Base-by-base conservation (phyloP, 2,888 invertebrate species). In the Heliconius aoede region DNA sequence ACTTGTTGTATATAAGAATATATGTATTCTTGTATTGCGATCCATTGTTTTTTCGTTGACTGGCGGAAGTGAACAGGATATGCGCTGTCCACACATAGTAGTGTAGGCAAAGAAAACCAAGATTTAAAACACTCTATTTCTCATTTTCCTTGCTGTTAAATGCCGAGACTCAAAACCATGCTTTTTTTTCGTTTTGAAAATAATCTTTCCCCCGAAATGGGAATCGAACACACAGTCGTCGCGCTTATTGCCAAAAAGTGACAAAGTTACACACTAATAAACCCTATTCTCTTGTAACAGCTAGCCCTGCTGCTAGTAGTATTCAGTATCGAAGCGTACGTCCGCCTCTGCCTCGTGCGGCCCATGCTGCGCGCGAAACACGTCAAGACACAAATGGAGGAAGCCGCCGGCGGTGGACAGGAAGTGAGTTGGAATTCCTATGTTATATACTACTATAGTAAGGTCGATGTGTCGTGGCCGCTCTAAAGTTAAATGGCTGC, bases 281-380 rank as follows among this genome's bases (percentile, higher is more conserved):
- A n/a, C 80, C 72, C 61, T 71, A 80, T n/a, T 83, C 81, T 81
- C 82, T 90, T 90, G 86, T 95, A 94, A 11, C 95, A 97, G 97
- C 95, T 96, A 84, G 89, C 94, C 40, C 93, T 95, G 28, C 95
- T 97, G 94, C 90, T 95, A 77, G 88, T 95, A 61, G 96, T 96
- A 83, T 97, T 97, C 87, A 94, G 96, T 81, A 95, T 97, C 82
- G 98, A 98, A 86, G 94, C 97, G 72, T 91, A 96, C 81, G 96
- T 97, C 75, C 96, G 97, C n/a, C 90, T 98, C 51, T 96, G 97
- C 84, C 90, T 98, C 78, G 97, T 97, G 69, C 96, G 96, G 15
- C 96, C 97, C 18, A 95, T 98, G 86, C 91, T 98, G 60, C 94
- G 94, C 55, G 95, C 97, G 79, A 97, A 98, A 90, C 95, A 96